These are phyloP conservation scores for Chionis minor DNA, from an alignment of 2,113 vertebrate genomes.

Conservation along the genomic window DNA sequence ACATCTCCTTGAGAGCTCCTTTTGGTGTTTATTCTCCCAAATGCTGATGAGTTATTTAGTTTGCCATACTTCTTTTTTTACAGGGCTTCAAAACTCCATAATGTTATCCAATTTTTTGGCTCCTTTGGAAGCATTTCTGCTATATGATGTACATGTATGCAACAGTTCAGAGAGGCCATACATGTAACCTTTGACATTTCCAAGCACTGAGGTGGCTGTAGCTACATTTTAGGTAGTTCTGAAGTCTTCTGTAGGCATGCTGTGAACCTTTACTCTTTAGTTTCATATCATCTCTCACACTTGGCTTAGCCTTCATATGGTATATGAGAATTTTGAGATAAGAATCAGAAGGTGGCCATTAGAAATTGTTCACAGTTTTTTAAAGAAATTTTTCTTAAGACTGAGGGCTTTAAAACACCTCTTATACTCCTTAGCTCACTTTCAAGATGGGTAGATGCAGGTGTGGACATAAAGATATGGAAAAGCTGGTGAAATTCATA, in stretches of 20 bases:
- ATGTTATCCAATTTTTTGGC: background rate
- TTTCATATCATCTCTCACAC: background rate
- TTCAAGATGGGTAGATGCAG: background rate
- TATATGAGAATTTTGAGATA: background rate
- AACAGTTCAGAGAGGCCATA: background rate
- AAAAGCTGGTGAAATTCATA: background rate
- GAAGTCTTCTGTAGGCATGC: background rate
- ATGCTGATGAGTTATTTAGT: background rate
- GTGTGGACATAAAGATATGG: background rate
- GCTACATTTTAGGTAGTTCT: background rate
- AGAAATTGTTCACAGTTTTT: background rate
- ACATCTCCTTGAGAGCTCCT: background rate
- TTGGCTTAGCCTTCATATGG: background rate
- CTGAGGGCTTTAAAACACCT: background rate
- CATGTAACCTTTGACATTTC: background rate
- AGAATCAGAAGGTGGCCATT: background rate
- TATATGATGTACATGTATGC: background rate
- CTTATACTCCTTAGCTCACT: background rate
- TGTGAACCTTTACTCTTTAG: background rate
- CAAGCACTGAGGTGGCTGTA: background rate
- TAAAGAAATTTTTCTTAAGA: background rate
- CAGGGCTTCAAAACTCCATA: background rate
- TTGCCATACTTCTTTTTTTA: background rate
- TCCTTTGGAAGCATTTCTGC: background rate
- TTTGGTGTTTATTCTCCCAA: conserved; percentile 9